Evolutionary conservation across 1,140 invertebrate species (phyloP).

Genomic region (Steinernema feltiae): DNA sequence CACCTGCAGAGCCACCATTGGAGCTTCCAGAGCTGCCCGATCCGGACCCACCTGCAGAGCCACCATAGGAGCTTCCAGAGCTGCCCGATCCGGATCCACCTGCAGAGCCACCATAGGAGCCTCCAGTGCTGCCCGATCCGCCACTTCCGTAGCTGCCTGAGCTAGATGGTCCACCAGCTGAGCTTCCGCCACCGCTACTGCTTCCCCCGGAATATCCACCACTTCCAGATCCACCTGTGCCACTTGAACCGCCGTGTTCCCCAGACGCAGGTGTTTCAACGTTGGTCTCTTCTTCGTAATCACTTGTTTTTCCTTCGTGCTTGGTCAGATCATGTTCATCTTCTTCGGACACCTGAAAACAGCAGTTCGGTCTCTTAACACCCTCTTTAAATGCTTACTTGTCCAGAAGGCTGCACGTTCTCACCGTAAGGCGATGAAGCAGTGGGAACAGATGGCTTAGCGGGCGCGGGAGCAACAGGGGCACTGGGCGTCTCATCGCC

Average conservation of each 20-base stretch:
- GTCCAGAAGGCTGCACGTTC: background rate
- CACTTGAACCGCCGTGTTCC: too few relatives aligned
- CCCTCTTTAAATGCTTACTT: background rate
- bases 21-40: background rate
- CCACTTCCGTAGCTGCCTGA: background rate
- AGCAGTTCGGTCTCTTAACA: background rate
- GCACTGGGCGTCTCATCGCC: background rate
- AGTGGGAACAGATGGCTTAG: background rate
- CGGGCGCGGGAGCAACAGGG: background rate
- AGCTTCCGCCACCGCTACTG: background rate
- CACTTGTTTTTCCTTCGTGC: background rate
- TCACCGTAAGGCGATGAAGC: background rate
- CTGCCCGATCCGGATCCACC: background rate
- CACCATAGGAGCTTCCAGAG: background rate
- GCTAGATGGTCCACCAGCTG: background rate
- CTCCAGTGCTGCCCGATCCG: too few relatives aligned
- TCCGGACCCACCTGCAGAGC: background rate
- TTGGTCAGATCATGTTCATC: background rate
- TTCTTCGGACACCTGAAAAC: background rate
- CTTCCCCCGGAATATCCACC: background rate
- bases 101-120: background rate
- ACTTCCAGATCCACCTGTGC: background rate
- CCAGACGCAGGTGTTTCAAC: too few relatives aligned
- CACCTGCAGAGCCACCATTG: background rate
- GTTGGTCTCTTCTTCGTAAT: background rate